Evolutionary conservation across 2,888 invertebrate genomes (phyloP), one percentile per base, ranked within the genome.

Genomic region (Eupeodes latifasciatus): DNA sequence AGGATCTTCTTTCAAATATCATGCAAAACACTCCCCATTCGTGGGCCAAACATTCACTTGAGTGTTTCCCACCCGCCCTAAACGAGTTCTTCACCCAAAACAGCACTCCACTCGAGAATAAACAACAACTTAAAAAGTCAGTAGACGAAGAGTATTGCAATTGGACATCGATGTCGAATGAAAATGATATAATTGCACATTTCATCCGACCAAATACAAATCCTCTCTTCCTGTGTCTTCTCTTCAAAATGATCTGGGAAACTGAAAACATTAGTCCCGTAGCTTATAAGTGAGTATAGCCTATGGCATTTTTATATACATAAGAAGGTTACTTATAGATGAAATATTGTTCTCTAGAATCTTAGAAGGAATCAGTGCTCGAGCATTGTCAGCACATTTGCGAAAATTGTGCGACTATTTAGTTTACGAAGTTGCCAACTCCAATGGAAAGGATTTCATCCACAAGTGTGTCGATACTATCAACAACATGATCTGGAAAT

Each of bases 401-500:
- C 95, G 99, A 44, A 98, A 98, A 92, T 98, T 99, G 92, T 98
- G 98, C 92, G 99, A 99, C 93, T 99, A 98, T 93, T 94, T 99
- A 5, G 98, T 98, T 10, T 97, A 96, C 92, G 99, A 99, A 93
- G 98, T 99, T 92, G 97, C 97, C 0, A 98, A 97, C 91, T 97
- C 97, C 1, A 96, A 97, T 16, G 98, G 97, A 36, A 97, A 97
- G 12, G 96, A 97, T 86, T 97, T 98, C 92, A 98, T 98, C 69
- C 97, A 97, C 93, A 98, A 98, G 94, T 98, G 98, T 91, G 98
- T 98, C 4, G 99, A 99, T 92, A 98, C 98, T 0, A 97, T 99
- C 90, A 98, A 98, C 93, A 98, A 98, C 92, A 97, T 99, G 96
- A 98, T 99, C 89, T 99, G 99, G 99, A 98, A 98, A 91, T 98